A percentile compares a stretch with the other conserved stretches of the same genome.
Evolutionary conservation across 2,797 vertebrate genomes (phyloP).

Genomic region (Pangasius djambal): DNA sequence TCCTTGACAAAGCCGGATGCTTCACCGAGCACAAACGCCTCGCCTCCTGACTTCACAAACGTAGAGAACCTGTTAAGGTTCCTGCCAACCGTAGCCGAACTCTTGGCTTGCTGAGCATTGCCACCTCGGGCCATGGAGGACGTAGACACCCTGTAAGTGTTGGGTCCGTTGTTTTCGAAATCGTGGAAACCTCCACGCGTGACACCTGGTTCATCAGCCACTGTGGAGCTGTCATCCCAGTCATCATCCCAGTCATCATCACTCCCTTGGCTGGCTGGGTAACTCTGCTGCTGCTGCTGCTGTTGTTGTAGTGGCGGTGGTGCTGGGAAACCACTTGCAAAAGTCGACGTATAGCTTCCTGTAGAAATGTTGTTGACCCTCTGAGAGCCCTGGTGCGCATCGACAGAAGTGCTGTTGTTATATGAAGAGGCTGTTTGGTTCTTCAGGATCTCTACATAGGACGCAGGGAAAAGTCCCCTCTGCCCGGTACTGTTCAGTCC

Average conservation of each 20-base stretch:
- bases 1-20: conserved; percentile 92
- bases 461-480: conserved; percentile 92
- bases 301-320: conserved; percentile 58
- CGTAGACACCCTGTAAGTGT: conserved; percentile 84
- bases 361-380: conserved; percentile 78
- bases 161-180: conserved; percentile 82
- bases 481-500: conserved; percentile 89
- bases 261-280: conserved; percentile 83
- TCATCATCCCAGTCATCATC: conserved; percentile 97
- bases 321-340: conserved; percentile 59
- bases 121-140: conserved; percentile 77
- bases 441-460: conserved; percentile 88
- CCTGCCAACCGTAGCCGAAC: conserved; percentile 89
- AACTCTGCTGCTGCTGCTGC: conserved; percentile 65
- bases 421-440: conserved; percentile 65
- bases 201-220: conserved; percentile 87
- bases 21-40: conserved; percentile 93
- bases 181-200: conserved; percentile 73
- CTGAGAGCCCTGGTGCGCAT: conserved; percentile 66
- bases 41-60: conserved; percentile 94
- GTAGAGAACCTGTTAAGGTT: conserved; percentile 97
- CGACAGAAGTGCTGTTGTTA: conserved; percentile 72
- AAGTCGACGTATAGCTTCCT: conserved; percentile 66
- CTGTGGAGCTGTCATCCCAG: conserved; percentile 95
- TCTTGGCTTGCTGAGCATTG: conserved; percentile 78